phyloP scores from a whole-genome alignment of 2,888 invertebrate species.

The Caradrina kadenii region DNA sequence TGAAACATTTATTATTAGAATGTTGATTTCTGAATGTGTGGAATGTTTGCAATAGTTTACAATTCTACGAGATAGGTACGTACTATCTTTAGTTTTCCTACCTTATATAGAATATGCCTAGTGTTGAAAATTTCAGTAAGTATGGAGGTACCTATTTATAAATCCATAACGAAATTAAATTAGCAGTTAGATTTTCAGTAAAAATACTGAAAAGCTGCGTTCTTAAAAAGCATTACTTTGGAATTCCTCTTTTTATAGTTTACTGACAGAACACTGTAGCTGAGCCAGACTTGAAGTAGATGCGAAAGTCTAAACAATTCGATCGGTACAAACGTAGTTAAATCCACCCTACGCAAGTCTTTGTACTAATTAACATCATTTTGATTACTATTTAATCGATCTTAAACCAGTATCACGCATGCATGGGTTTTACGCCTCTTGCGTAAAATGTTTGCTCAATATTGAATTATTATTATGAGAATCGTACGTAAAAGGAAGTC shows the following conservation, averaged over 20 bases:
- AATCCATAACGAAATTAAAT: no score
- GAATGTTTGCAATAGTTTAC: slow-evolving; percentile 14
- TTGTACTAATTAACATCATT: not conserved
- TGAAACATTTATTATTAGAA: slow-evolving; percentile 41
- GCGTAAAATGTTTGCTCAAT: slow-evolving; percentile 22
- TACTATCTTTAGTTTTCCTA: not conserved
- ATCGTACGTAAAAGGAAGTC: slow-evolving; percentile 75
- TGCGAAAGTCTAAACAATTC: not conserved
- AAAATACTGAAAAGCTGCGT: no score
- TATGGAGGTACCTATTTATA: no score
- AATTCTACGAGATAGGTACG: not conserved
- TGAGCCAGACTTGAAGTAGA: not conserved
- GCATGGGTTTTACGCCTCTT: slow-evolving; percentile 13
- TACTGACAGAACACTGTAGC: not conserved
- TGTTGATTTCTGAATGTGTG: slow-evolving; percentile 20
- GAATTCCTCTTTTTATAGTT: not conserved
- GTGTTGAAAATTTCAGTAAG: no score
- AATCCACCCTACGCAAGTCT: not conserved
- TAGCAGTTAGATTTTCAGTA: no score
- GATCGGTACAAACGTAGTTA: not conserved
- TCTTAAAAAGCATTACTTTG: not conserved
- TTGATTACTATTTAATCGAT: slow-evolving; percentile 6
- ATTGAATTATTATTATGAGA: slow-evolving; percentile 37
- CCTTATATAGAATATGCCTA: no score
- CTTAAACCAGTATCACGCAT: slow-evolving; percentile 8